Evolutionary conservation across 2,113 vertebrate genomes (phyloP).

Genomic region (Tangachromis dhanisi): DNA sequence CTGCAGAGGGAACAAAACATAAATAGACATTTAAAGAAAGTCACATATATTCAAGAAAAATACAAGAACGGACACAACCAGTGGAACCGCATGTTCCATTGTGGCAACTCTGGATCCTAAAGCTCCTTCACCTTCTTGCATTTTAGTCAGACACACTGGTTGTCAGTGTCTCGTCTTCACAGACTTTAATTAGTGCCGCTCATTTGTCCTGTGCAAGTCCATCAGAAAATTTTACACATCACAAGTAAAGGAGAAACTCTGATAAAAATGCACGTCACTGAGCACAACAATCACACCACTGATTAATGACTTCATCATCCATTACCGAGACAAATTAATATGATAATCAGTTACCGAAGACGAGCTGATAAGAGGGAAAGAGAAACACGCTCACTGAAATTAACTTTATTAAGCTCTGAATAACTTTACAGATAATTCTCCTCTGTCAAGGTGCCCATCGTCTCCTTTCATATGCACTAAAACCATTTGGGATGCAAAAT

Average conservation of each 20-base stretch:
- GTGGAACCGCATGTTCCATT: not conserved
- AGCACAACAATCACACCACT: not conserved
- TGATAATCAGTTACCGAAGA: not conserved
- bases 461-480: not conserved
- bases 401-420: not conserved
- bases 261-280: not conserved
- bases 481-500: not conserved
- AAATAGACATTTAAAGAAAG: not conserved
- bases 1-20: constrained; percentile 6
- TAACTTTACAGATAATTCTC: not conserved
- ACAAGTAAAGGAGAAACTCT: not conserved
- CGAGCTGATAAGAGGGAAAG: not conserved
- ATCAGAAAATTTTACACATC: not conserved
- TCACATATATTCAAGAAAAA: not conserved
- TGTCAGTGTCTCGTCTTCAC: not conserved
- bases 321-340: not conserved
- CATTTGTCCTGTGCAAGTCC: not conserved
- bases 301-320: not conserved
- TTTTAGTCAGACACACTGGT: not conserved
- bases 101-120: not conserved
- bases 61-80: not conserved
- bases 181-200: not conserved
- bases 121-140: not conserved
- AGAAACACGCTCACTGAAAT: not conserved
- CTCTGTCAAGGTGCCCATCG: not conserved